Evolutionary conservation across 2,888 invertebrate genomes (phyloP), one percentile per base, ranked within the genome.

Genomic region (Xestia c-nigrum): DNA sequence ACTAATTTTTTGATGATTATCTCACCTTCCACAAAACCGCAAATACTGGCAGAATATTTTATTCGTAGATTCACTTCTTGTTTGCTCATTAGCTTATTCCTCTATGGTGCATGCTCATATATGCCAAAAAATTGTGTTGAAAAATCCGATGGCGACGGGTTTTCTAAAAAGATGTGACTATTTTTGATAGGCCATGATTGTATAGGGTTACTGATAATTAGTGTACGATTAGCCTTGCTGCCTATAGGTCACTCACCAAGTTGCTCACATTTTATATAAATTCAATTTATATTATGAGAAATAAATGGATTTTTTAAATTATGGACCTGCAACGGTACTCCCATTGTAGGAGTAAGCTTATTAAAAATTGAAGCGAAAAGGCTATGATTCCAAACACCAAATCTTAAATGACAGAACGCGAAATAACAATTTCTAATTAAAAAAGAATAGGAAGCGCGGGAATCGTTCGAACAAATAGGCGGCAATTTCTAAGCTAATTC

Each of bases 351-450:
- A 31, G 31, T 7, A 7, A 16, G 59, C 7, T 16, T 59, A 19
- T 38, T 38, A 61, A 9, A 61, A 61, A 19, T 0, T 10, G 0
- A 6, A 10, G 46, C 16, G 16, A 19, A 80, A 80, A 68, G 67
- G 5, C 71, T 61, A 14, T 0, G 69, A 46, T 16, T 43, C 61
- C 21, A 47, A 63, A 38, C 6, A 47, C 5, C 14, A 76, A 40
- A 65, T 59, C 9, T 46, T 14, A 7, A 3, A 21, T 38, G 47
- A 79, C 59, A 19, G 16, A 31, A 31, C 3, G 31, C 1, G 31
- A 38, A 50, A 14, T 70, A 61, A 77, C 50, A 74, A 50, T 12
- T 38, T 7, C 12, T 38, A 19, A 72, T 47, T 50, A 47, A 72
- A 74, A 85, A n/a, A 6, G 43, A 43, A 19, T 57, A 21, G 16